Evolutionary conservation across 1,140 invertebrate species (phyloP).

Genomic region (Tetranychus urticae): DNA sequence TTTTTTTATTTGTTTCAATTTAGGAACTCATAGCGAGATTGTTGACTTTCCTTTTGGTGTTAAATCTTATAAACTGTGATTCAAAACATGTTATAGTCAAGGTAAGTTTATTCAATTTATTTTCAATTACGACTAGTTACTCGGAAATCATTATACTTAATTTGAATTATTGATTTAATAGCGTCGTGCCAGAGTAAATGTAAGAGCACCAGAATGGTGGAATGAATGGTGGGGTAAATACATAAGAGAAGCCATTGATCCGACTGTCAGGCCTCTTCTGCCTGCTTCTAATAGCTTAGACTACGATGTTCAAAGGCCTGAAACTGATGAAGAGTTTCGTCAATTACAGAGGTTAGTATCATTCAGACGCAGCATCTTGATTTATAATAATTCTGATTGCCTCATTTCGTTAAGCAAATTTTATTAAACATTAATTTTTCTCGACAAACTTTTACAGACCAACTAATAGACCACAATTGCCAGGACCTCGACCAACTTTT

Average conservation of each 20-base stretch:
- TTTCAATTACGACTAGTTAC: too few species aligned
- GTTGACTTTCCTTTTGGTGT: neutral
- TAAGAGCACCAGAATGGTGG: constrained; percentile 9
- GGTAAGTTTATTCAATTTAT: neutral
- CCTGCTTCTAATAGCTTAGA: neutral
- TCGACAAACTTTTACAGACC: neutral
- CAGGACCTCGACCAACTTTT: constrained; percentile 5
- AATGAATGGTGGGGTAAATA: constrained; percentile 12
- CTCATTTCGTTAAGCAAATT: neutral
- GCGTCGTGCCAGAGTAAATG: neutral
- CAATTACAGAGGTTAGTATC: neutral
- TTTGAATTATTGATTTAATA: neutral
- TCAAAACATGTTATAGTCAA: neutral
- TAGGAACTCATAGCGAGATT: too few species aligned
- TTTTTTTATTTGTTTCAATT: too few species aligned
- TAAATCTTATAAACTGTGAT: neutral
- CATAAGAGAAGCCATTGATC: constrained; percentile 11
- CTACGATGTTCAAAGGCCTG: neutral
- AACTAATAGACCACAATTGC: constrained; percentile 1
- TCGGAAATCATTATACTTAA: too few species aligned
- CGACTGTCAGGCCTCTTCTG: constrained; percentile 7
- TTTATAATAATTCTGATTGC: too few species aligned
- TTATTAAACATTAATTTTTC: too few species aligned
- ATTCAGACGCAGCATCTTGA: too few species aligned
- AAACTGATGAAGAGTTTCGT: neutral